A percentile compares a stretch with the other conserved stretches of the same genome.
Evolutionary conservation across 2,888 invertebrate species (phyloP).

Genomic region (Lithophane leautieri): DNA sequence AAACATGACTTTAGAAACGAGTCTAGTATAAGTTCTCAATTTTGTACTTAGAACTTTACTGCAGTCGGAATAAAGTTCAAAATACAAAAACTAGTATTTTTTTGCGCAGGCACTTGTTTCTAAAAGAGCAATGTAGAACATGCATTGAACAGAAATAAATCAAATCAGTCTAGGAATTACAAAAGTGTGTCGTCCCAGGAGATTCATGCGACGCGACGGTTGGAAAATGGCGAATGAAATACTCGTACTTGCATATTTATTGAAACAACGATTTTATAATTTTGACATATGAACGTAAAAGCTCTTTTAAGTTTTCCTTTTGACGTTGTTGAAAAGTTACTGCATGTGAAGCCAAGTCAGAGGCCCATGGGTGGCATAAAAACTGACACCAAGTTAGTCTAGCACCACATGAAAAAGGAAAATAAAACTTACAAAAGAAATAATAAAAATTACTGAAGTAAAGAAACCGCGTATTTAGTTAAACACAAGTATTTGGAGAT

Average conservation of each 20-base stretch:
- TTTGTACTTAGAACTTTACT: background rate
- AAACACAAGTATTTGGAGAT: background rate
- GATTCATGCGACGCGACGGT: background rate
- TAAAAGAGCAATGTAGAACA: background rate
- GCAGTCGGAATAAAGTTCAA: background rate
- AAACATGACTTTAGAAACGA: background rate
- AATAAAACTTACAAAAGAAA: too few species aligned
- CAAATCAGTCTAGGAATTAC: slow-evolving; percentile 43
- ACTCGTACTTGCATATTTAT: too few species aligned
- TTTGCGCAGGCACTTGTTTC: background rate
- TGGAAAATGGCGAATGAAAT: slow-evolving; percentile 3
- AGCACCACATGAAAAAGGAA: too few species aligned
- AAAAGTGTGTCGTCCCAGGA: slow-evolving; percentile 5
- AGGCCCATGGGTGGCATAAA: too few species aligned
- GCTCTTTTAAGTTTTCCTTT: too few species aligned
- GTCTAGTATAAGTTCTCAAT: background rate
- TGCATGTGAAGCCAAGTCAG: too few species aligned
- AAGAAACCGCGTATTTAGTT: background rate
- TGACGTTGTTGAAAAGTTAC: too few species aligned
- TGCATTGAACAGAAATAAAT: slow-evolving; percentile 25
- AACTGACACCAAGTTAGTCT: too few species aligned
- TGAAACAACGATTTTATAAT: too few species aligned
- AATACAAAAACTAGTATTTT: background rate
- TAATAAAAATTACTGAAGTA: too few species aligned
- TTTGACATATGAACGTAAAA: too few species aligned